phyloP scores from a whole-genome alignment of 2,797 vertebrate genomes.

The Echiichthys vipera region DNA sequence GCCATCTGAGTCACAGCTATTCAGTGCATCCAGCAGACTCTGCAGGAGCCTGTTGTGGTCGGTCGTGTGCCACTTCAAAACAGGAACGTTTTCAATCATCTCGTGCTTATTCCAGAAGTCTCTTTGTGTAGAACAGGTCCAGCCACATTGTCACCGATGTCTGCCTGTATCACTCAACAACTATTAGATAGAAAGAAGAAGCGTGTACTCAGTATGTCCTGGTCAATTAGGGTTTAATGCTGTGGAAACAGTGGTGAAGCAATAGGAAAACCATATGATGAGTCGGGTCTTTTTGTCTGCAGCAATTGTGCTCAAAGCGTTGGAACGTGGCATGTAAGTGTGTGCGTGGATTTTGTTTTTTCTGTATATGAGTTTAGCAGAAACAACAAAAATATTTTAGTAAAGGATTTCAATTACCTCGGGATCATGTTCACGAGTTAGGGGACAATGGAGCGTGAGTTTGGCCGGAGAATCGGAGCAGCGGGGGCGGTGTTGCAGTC shows the following conservation, averaged over 20 bases:
- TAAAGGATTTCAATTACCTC: too few relatives aligned
- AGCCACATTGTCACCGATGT: constrained; percentile 40
- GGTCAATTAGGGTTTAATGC: constrained; percentile 72
- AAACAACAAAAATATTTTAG: constrained; percentile 9
- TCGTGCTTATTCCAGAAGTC: constrained; percentile 35
- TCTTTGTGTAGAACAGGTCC: constrained; percentile 48
- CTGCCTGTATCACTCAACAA: constrained; percentile 30
- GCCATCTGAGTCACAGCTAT: constrained; percentile 26
- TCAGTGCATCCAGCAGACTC: constrained; percentile 3
- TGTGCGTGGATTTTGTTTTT: too few relatives aligned
- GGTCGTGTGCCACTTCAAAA: constrained; percentile 44
- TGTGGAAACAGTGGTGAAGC: constrained; percentile 67
- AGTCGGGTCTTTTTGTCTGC: constrained; percentile 34
- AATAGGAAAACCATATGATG: constrained; percentile 71
- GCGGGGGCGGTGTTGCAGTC: too few relatives aligned
- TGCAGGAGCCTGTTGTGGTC: constrained; percentile 38
- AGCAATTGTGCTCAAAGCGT: constrained; percentile 10
- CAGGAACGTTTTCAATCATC: constrained; percentile 61
- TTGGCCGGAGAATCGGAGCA: too few relatives aligned
- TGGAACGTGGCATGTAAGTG: constrained; percentile 47
- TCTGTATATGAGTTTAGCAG: constrained; percentile 1
- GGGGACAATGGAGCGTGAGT: too few relatives aligned
- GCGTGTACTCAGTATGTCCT: constrained; percentile 43
- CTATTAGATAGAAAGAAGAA: constrained; percentile 41
- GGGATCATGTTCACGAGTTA: too few relatives aligned